Evolutionary conservation across 2,888 invertebrate species (phyloP).

Genomic region (Andrena camellia): DNA sequence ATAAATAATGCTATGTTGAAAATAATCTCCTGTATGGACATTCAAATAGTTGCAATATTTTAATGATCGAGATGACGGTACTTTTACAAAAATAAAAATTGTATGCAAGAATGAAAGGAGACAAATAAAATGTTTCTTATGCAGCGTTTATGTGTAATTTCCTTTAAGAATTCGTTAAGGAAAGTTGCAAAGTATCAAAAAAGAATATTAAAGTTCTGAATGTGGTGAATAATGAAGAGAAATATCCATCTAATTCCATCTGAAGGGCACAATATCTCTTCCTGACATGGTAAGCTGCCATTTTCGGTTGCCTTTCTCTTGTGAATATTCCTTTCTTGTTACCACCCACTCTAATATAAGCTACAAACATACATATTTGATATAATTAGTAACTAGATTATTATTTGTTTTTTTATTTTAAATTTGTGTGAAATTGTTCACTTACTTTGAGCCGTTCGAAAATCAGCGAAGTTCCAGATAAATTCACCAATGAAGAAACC

Average conservation of each 20-base stretch:
- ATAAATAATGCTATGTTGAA: not conserved
- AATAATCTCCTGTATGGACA: not conserved
- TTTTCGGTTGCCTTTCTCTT: conserved; percentile 95
- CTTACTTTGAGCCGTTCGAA: conserved; percentile 96
- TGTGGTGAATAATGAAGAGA: conserved; percentile 62
- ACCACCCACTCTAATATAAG: conserved; percentile 92
- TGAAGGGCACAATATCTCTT: conserved; percentile 91
- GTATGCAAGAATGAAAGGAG: not conserved
- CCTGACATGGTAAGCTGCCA: conserved; percentile 93
- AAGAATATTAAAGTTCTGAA: conserved; percentile 55
- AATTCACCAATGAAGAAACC: conserved; percentile 97
- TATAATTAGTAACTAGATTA: not conserved
- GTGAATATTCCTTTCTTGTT: conserved; percentile 97
- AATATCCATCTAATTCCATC: conserved; percentile 87
- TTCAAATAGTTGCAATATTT: not conserved
- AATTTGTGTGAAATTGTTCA: conserved; percentile 25
- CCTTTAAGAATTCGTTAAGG: conserved; percentile 14
- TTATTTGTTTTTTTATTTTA: not conserved
- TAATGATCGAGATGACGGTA: not conserved
- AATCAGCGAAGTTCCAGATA: conserved; percentile 99
- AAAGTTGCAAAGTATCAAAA: not conserved
- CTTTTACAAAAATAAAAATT: conserved; percentile 6
- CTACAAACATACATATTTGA: conserved; percentile 83
- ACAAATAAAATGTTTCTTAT: conserved; percentile 35
- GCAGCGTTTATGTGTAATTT: conserved; percentile 31